These are phyloP conservation scores for Hypotaenidia okinawae DNA, from an alignment of 2,797 vertebrate species.

Conservation along the genomic window DNA sequence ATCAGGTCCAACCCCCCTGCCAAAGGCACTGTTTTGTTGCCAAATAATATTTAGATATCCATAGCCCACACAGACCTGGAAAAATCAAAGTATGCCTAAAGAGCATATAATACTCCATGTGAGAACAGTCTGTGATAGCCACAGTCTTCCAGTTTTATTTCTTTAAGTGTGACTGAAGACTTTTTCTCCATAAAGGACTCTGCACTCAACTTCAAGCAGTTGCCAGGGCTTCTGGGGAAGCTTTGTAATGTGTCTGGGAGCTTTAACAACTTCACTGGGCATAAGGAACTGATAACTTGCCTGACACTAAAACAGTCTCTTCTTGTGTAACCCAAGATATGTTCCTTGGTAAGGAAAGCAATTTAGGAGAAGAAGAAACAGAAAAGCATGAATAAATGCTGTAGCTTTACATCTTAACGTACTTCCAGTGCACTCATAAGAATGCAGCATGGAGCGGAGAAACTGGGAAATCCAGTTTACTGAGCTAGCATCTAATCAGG, in stretches of 20 bases:
- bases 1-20: too few species aligned
- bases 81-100: background rate
- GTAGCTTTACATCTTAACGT: background rate
- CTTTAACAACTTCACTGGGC: background rate
- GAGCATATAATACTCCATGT: background rate
- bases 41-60: background rate
- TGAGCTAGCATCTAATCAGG: background rate
- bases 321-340: background rate
- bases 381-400: background rate
- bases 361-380: background rate
- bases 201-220: background rate
- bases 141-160: background rate
- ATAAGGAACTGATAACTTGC: background rate
- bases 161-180: background rate
- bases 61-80: background rate
- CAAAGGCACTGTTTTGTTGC: background rate
- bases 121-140: background rate
- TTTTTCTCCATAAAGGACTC: background rate
- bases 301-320: background rate
- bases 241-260: fast-evolving
- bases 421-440: background rate
- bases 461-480: background rate
- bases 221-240: background rate
- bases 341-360: background rate
- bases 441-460: background rate